phyloP scores from a whole-genome alignment of 2,888 invertebrate species.

The Acanthococcus lagerstroemiae region DNA sequence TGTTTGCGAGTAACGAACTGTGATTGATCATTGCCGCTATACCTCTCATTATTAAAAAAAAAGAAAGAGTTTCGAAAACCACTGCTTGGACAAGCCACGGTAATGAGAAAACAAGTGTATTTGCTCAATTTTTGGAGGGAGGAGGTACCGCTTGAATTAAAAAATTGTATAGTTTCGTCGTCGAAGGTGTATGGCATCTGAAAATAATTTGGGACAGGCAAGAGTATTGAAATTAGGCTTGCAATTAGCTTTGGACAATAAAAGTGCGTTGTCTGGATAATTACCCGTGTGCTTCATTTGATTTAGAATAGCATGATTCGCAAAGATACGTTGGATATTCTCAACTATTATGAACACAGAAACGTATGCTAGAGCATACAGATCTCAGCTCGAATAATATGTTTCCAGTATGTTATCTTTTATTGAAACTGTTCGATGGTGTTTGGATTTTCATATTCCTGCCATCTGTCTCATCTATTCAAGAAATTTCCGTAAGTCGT shows the following conservation, averaged over 20 bases:
- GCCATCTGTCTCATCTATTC: too few relatives aligned
- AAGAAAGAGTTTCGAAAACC: not conserved
- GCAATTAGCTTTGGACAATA: not conserved
- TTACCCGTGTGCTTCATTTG: too few relatives aligned
- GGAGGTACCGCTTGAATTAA: not conserved
- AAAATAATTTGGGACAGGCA: not conserved
- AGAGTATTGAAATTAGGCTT: not conserved
- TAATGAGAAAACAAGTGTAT: not conserved
- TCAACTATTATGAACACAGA: too few relatives aligned
- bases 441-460: too few relatives aligned
- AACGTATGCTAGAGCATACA: too few relatives aligned
- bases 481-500: too few relatives aligned
- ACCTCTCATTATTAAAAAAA: not conserved
- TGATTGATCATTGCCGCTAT: not conserved
- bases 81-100: not conserved
- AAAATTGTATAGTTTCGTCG: not conserved
- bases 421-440: too few relatives aligned
- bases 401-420: too few relatives aligned
- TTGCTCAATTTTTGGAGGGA: not conserved
- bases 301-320: too few relatives aligned
- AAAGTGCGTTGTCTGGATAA: not conserved
- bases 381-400: too few relatives aligned
- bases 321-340: too few relatives aligned
- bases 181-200: not conserved
- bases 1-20: not conserved